Base-by-base conservation (phyloP, 2,888 invertebrate genomes). In the Aphrophora alni region DNA sequence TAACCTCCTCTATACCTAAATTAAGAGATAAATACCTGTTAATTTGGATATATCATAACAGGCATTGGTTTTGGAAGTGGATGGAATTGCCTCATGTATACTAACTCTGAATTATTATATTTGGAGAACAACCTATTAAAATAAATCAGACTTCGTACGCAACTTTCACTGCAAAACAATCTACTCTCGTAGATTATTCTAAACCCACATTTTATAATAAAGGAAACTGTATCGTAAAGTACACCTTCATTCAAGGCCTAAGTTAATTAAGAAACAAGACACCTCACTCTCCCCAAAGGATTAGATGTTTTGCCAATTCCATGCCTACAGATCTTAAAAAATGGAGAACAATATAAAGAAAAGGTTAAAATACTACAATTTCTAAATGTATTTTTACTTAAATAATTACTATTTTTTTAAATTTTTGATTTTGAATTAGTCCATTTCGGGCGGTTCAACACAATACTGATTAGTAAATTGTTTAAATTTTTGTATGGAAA, bases 251-350 rank as follows among this genome's bases (percentile, higher is more conserved):
- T 59, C 59, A 2, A 2, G 44, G 12, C 44, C 44, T 44, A 2
- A 59, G 59, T 59, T 59, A 59, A 59, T 59, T 59, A 59, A 59
- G 59, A 59, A 59, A 59, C 59, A 59, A 59, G 59, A 59, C 17
- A 44, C 33, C 33, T 44, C 10, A 44, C 7, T 10, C 10, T 33
- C 5, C 10, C 33, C 7, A 44, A 2, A 7, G 8, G 10, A 33
- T 33, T 33, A 33, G 8, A 44, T 44, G 44, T 44, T 44, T 44
- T 10, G 44, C 44, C 44, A 44, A 44, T 44, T 4, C 33, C 33
- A 10, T 33, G n/a, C n/a, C n/a, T n/a, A n/a, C n/a, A n/a, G n/a
- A n/a, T n/a, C n/a, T n/a, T n/a, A n/a, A n/a, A n/a, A n/a, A n/a
- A n/a, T n/a, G n/a, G n/a, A n/a, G n/a, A n/a, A n/a, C n/a, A n/a